Percentiles rank a stretch among this genome's conserved stretches.
Conservation (phyloP, 2,888 invertebrate species). For the Clepsis dumicolana region DNA sequence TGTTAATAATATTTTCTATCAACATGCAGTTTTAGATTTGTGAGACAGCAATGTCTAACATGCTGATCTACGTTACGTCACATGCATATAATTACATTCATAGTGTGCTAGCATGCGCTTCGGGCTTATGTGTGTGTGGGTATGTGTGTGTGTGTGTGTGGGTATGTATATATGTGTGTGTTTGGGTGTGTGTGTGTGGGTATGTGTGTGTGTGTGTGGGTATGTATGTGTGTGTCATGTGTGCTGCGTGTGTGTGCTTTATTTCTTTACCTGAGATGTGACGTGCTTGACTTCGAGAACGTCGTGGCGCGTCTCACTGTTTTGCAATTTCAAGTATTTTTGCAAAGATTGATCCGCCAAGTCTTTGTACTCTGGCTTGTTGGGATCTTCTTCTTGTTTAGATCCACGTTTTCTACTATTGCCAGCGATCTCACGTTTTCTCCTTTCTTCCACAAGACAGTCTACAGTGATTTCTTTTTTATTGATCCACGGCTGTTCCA, state of each 20-base stretch:
- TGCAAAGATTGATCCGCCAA: slow-evolving; percentile 60
- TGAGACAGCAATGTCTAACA: neutral
- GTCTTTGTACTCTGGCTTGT: slow-evolving; percentile 51
- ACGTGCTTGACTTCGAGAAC: slow-evolving; percentile 61
- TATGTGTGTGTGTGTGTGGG: neutral
- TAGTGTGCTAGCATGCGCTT: neutral
- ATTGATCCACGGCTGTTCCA: slow-evolving; percentile 49
- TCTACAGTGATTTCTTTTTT: slow-evolving; percentile 7
- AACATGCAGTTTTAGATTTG: neutral
- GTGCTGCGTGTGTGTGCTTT: slow-evolving; percentile 4
- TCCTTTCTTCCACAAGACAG: neutral
- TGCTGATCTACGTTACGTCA: neutral
- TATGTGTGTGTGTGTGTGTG: neutral
- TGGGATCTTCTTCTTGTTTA: slow-evolving; percentile 49
- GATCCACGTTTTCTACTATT: slow-evolving; percentile 2
- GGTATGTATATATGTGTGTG: neutral
- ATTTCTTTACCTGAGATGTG: slow-evolving; percentile 46
- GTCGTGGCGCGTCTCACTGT: slow-evolving; percentile 49
- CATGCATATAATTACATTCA: neutral
- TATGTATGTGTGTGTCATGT: neutral
- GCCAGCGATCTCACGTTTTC: slow-evolving; percentile 27
- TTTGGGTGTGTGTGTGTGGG: neutral
- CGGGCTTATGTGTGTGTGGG: neutral
- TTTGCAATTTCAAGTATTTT: slow-evolving; percentile 52
- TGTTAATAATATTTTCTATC: neutral